Conservation (phyloP, 2,113 vertebrate species). For the Vanacampus margaritifer region DNA sequence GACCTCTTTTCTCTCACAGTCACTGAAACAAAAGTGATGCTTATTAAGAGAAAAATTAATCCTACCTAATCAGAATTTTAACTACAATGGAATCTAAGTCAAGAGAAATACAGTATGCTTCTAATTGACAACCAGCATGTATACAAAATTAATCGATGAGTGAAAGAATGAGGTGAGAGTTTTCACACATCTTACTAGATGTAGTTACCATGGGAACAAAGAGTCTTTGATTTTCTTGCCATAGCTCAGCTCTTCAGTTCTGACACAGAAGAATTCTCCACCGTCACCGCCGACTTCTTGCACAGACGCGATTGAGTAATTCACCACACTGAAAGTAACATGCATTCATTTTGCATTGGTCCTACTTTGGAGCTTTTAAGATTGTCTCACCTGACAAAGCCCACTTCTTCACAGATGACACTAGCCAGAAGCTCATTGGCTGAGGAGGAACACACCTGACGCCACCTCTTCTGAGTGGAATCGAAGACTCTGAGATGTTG, state of each 20-base stretch:
- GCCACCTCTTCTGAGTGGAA: slow-evolving; percentile 77
- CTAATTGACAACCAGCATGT: no score
- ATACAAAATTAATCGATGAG: no score
- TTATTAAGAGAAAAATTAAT: slow-evolving; percentile 6
- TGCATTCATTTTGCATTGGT: neutral
- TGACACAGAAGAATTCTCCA: slow-evolving; percentile 82
- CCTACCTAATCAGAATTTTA: slow-evolving; percentile 5
- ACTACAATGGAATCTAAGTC: slow-evolving; percentile 6
- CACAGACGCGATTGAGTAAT: slow-evolving; percentile 72
- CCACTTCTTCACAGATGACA: slow-evolving; percentile 88
- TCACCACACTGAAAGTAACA: slow-evolving; percentile 70
- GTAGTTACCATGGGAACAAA: slow-evolving; percentile 80
- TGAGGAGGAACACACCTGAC: slow-evolving; percentile 81
- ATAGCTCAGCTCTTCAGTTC: slow-evolving; percentile 73
- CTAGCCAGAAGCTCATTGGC: slow-evolving; percentile 78
- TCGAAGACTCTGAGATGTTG: slow-evolving; percentile 79
- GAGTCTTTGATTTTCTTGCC: slow-evolving; percentile 81
- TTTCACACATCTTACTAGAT: neutral
- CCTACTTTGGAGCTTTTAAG: neutral
- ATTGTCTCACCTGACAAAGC: slow-evolving; percentile 81
- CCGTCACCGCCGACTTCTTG: slow-evolving; percentile 71
- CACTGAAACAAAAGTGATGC: slow-evolving; percentile 59
- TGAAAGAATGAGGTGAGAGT: slow-evolving; percentile 17
- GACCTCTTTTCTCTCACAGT: slow-evolving; percentile 73
- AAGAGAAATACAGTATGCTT: neutral